Base-by-base conservation (phyloP, 2,113 vertebrate genomes). In the Nanger granti region DNA sequence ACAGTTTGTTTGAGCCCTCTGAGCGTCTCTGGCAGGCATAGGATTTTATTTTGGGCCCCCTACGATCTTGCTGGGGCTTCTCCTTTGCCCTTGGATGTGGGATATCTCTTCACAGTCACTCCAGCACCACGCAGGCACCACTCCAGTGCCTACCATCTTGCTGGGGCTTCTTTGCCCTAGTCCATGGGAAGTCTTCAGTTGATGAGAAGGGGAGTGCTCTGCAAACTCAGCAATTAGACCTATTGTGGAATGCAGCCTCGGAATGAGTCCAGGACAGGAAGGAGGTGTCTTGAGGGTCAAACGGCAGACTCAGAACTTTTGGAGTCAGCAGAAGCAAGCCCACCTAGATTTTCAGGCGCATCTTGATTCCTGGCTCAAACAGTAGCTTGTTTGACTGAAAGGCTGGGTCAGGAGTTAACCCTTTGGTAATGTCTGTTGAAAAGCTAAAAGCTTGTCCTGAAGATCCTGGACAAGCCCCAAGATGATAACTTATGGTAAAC, bases 101-200 rank as follows among this genome's bases (percentile, higher is more conserved):
- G 66, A 10, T 69, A 1, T 37, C 66, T 69, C n/a, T 5, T 37
- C 18, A 11, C 66, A 69, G 66, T 37, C 4, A 0, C n/a, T 37
- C 66, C n/a, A 69, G 34, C n/a, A 69, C n/a, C 66, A 69, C 2
- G 0, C 34, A 69, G 66, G 5, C n/a, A 37, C 66, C n/a, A 22
- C 18, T 73, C n/a, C n/a, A 73, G 18, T 37, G n/a, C 66, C 66
- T 22, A 6, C 2, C 0, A 1, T 73, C n/a, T 24, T 73, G 20
- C n/a, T 73, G n/a, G n/a, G 66, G n/a, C 66, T 73, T 73, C 66
- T 73, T 73, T 73, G 66, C 66, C n/a, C n/a, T 73, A 12, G 66
- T 22, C n/a, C 66, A 6, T 11, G 20, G 20, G n/a, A 73, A 24
- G 18, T 73, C 66, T 73, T 37, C 18, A 73, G 5, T 4, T 73